Base-by-base conservation (phyloP, 2,888 invertebrate species). In the Sarcophaga carnaria region DNA sequence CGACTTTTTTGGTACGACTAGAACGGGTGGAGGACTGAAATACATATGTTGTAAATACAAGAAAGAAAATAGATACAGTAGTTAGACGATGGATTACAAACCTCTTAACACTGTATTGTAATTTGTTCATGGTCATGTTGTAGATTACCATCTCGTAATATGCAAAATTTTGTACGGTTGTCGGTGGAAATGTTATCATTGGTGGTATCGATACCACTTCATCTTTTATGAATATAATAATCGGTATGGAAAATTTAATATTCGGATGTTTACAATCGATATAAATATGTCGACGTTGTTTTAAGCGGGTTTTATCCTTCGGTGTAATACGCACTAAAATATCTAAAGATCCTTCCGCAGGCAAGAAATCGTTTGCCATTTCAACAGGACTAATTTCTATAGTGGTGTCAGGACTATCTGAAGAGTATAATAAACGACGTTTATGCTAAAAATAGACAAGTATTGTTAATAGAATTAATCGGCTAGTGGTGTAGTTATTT, bases 161-260 rank as follows among this genome's bases (percentile, higher is more conserved):
- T 1, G 89, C 70, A 10, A 45, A 88, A 47, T 89, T 89, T 0
- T 71, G 80, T 12, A 89, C 89, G 37, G 89, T 87, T 17, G 89
- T 84, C 8, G 87, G 27, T 5, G 91, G 90, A 37, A 88, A 85
- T n/a, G 10, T 54, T 49, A 85, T 14, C 25, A 12, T 10, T 3
- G 66, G 22, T 17, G 85, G 85, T 37, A 88, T 2, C 22, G 80
- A 80, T 20, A 76, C n/a, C 2, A 60, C 25, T 22, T 62, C 47
- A 14, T 63, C 45, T 49, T 77, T 72, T 5, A 2, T 27, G 3
- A 74, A 22, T 76, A 86, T 76, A 54, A 92, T 89, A 12, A 92
- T 91, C n/a, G 92, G 92, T 66, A 92, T 89, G 87, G 92, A 88
- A 27, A 91, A 90, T 12, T 86, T 90, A 14, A 92, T 90, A 71